Evolutionary conservation across 2,113 vertebrate genomes (phyloP), one percentile per base, ranked within the genome.

Genomic region (Rissa tridactyla): DNA sequence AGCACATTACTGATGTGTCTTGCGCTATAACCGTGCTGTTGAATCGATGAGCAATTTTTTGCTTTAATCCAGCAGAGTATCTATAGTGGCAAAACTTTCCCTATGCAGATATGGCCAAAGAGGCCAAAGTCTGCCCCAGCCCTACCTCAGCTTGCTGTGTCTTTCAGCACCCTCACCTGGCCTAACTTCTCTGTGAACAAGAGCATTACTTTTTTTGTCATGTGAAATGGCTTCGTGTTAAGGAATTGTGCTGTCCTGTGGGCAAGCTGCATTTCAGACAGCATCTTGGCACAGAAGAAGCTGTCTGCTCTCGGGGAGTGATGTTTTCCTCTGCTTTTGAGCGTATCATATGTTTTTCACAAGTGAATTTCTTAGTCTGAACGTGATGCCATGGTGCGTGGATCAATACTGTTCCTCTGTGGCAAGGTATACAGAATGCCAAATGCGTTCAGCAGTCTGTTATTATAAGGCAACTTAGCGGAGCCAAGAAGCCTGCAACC

Each of bases 361-460:
- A 94, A 92, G 60, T 72, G 79, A 86, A 81, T 90, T 94, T 85
- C 76, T 92, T 80, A 82, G 86, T 73, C 89, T 92, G 87, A 82
- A 84, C 76, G 80, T 58, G 82, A 83, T 93, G 85, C 93, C 32
- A 11, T 69, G 55, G 92, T 76, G 65, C 0, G 2, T 68, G 88
- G 93, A 97, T 96, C 97, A 84, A 65, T 96, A 96, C 55, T 78
- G 64, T 65, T 93, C 93, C 93, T 96, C 92, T 81, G 85, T 96
- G 92, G 90, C 65, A 96, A 94, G 97, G 80, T 96, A 82, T 51
- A 38, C 68, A 49, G 95, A 96, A 97, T 96, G 92, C 93, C 93
- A 97, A 96, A 92, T 83, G 61, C 29, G n/a, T 75, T 83, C 8
- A 32, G 52, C 93, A 2, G 47, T 64, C 82, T 94, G 91, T 93